phyloP scores from a whole-genome alignment of 2,113 vertebrate genomes.

The Crotalus horridus region DNA sequence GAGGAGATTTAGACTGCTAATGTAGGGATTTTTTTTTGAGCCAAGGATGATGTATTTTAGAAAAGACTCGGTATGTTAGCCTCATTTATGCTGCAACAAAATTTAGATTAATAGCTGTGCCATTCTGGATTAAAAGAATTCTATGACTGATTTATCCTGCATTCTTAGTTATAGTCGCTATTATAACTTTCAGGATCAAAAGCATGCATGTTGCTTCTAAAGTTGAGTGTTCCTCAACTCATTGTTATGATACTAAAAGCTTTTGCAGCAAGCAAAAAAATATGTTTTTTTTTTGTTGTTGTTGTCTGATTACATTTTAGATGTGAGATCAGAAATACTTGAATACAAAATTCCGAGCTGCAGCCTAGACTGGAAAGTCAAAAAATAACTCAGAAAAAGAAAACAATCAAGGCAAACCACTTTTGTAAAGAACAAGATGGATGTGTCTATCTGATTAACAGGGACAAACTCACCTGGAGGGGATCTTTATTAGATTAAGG shows the following conservation, averaged over 20 bases:
- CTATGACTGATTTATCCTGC: not conserved
- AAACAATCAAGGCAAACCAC: not conserved
- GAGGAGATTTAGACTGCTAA: not conserved
- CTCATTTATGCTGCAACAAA: not conserved
- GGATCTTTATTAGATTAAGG: not conserved
- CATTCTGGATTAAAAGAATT: not conserved
- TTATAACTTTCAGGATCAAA: not conserved
- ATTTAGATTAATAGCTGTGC: not conserved
- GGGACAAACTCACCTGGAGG: not conserved
- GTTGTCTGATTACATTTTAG: not conserved
- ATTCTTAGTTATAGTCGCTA: not conserved
- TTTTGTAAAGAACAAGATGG: not conserved
- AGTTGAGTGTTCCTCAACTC: not conserved
- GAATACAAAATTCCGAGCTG: not conserved
- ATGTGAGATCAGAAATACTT: not conserved
- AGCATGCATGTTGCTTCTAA: not conserved
- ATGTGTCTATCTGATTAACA: not conserved
- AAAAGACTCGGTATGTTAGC: not conserved
- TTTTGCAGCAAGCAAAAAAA: not conserved
- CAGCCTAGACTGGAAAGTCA: not conserved
- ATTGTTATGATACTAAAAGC: not conserved
- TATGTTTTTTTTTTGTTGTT: not conserved
- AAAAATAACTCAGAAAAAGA: not conserved
- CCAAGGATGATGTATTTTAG: not conserved
- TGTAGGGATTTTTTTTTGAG: not conserved